Evolutionary conservation across 2,888 invertebrate species (phyloP).

Genomic region (Malthinus flaveolus): DNA sequence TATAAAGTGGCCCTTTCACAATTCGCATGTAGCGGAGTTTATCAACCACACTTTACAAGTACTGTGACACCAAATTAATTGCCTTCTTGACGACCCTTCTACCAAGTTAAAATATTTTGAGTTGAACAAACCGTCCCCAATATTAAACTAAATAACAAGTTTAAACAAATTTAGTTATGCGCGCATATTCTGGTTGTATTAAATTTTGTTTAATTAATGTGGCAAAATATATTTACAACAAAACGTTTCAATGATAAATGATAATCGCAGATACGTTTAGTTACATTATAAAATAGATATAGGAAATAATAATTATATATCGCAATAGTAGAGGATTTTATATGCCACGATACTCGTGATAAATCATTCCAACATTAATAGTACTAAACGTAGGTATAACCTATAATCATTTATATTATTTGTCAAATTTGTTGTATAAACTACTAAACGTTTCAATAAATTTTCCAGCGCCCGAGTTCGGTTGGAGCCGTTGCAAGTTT

Average conservation of each 20-base stretch:
- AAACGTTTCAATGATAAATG: slow-evolving; percentile 10
- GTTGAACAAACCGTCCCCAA: no score
- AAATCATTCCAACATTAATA: slow-evolving; percentile 3
- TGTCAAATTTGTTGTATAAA: slow-evolving; percentile 5
- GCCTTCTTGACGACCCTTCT: no score
- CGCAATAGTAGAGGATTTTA: slow-evolving; percentile 4
- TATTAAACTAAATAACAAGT: no score
- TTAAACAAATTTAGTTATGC: no score
- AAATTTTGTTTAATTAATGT: slow-evolving; percentile 14
- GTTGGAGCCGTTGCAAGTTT: no score
- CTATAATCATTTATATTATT: slow-evolving; percentile 1
- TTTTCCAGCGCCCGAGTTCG: not conserved
- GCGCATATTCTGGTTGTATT: not conserved
- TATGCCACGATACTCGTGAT: not conserved
- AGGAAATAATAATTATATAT: slow-evolving; percentile 1
- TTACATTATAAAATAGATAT: not conserved
- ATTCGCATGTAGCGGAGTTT: no score
- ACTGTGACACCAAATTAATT: no score
- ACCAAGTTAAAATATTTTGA: no score
- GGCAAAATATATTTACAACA: not conserved
- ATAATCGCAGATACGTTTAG: slow-evolving; percentile 8
- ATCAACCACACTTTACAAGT: no score
- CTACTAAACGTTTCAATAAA: not conserved
- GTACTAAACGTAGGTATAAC: slow-evolving; percentile 2
- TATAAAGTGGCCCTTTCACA: no score